Base-by-base conservation (phyloP, 1,140 invertebrate genomes). In the Chelonus insularis region DNA sequence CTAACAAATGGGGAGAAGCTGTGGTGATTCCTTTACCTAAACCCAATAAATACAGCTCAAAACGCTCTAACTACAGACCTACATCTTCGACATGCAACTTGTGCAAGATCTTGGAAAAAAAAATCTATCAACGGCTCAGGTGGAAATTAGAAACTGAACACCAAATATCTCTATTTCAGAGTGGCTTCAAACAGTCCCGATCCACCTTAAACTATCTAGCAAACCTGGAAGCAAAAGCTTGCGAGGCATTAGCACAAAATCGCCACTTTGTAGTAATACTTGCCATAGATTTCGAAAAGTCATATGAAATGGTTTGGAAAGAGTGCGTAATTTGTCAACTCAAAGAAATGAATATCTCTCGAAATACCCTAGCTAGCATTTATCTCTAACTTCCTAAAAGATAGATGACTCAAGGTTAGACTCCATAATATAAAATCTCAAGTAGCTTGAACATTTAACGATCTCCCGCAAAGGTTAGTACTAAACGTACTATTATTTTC, bases 21-120 rank as follows among this genome's bases (percentile, higher is more conserved):
- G 71, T 62, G 8, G 64, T 76, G 2, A 68, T 78, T n/a, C 60
- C 71, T 0, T 72, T 81, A 29, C 65, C 56, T 2, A 81, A 80
- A 66, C 68, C 68, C 1, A 65, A 64, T 4, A 81, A 82, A 66
- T 45, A 67, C 4, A 45, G 45, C 16, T 3, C 7, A 3, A 20
- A 47, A 18, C n/a, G 48, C n/a, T 41, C 41, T 41, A 65, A 51
- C 25, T 68, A 71, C 54, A 32, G 77, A 8, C 77, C 74, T 1
- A 78, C 78, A 7, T 68, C 71, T 29, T 59, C 78, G 5, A 72
- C 74, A 8, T 65, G 60, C 9, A 67, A 55, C 32, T 4, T 74
- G 6, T 65, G 69, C 14, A 79, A 79, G 65, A 32, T 72, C 7
- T 52, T 69, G 20, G 72, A 77, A 68, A 73, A 64, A 62, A 57